phyloP scores from a whole-genome alignment of 2,797 vertebrate genomes.

The Cygnus olor region DNA sequence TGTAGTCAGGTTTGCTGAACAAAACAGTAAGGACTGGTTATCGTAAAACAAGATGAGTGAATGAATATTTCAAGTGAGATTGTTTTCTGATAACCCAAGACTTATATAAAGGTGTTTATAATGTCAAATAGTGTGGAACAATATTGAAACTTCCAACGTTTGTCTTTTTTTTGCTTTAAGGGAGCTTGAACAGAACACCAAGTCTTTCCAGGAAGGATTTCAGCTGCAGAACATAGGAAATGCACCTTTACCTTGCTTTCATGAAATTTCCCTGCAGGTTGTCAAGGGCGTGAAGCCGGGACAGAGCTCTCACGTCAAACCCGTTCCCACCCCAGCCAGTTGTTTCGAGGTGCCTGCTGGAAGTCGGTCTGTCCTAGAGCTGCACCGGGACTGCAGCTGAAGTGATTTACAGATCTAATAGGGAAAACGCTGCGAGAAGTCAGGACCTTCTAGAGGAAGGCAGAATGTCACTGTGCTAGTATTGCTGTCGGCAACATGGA shows the following conservation, averaged over 20 bases:
- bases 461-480: background rate
- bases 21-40: background rate
- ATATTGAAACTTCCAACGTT: background rate
- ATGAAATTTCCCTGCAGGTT: background rate
- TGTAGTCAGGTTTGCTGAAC: background rate
- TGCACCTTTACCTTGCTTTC: background rate
- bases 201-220: background rate
- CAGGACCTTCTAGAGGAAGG: background rate
- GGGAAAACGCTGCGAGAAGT: fast-evolving
- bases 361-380: background rate
- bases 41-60: background rate
- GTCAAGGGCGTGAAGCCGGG: background rate
- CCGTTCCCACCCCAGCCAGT: background rate
- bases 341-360: background rate
- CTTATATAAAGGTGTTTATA: background rate
- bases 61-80: background rate
- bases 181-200: background rate
- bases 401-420: background rate
- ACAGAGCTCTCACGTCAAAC: background rate
- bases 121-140: fast-evolving
- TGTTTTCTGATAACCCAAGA: background rate
- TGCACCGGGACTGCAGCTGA: background rate
- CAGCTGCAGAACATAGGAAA: background rate
- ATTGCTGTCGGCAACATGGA: background rate
- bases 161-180: background rate